A percentile compares a stretch with the other conserved stretches of the same genome.
Evolutionary conservation across 2,113 vertebrate species (phyloP).

Genomic region (Sorex araneus): DNA sequence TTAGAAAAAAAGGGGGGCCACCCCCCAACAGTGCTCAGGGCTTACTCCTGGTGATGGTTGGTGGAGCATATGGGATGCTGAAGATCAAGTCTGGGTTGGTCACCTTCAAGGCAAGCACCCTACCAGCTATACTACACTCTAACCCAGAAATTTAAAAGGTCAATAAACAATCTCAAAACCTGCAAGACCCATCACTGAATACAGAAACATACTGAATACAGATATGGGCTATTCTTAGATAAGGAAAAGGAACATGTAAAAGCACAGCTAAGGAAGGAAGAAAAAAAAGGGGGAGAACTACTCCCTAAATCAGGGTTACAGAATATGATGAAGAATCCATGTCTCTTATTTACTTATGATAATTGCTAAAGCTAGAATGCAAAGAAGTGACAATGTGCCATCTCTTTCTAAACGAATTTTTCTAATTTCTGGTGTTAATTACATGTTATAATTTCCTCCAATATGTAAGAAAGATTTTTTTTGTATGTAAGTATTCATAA

Average conservation of each 20-base stretch:
- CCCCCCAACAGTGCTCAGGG: too few species aligned
- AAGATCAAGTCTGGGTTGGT: too few species aligned
- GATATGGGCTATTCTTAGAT: constrained; percentile 48
- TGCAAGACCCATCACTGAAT: constrained; percentile 56
- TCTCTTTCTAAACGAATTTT: constrained; percentile 72
- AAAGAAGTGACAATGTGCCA: constrained; percentile 81
- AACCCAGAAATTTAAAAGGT: background rate
- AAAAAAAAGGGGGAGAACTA: background rate
- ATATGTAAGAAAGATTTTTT: constrained; percentile 66
- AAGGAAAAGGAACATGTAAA: constrained; percentile 57
- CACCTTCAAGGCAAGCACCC: too few species aligned
- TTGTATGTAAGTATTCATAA: constrained; percentile 16
- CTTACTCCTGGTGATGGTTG: too few species aligned
- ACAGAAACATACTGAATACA: constrained; percentile 20
- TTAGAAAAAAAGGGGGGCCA: background rate
- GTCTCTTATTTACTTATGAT: constrained; percentile 44
- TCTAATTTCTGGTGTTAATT: constrained; percentile 61
- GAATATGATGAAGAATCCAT: background rate
- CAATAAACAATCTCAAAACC: constrained; percentile 55
- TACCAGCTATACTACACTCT: too few species aligned
- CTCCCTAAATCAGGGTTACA: background rate
- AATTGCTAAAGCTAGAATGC: constrained; percentile 67
- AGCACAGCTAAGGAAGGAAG: constrained; percentile 56
- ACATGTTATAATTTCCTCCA: constrained; percentile 60
- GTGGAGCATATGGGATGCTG: too few species aligned